These are phyloP conservation scores for Ctenodactylus gundi DNA, from an alignment of 2,113 vertebrate species.

Conservation along the genomic window DNA sequence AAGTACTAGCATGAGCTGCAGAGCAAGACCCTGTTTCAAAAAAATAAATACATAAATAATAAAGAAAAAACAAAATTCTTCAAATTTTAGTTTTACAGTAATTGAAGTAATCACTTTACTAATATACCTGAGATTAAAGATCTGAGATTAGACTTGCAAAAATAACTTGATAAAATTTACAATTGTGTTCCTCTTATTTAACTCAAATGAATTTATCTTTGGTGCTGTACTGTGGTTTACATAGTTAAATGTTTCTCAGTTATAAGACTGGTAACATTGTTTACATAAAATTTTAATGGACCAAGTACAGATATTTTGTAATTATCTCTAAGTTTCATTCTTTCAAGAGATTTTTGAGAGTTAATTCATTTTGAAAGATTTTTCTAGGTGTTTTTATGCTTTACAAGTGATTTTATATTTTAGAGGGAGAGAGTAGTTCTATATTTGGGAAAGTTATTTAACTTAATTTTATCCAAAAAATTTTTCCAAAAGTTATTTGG, in stretches of 20 bases:
- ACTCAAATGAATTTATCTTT: slow-evolving; percentile 44
- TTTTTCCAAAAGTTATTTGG: neutral
- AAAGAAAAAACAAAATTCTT: too few relatives aligned
- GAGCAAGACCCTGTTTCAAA: too few relatives aligned
- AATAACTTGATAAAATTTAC: slow-evolving; percentile 11
- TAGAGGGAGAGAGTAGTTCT: neutral
- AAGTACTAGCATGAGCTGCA: too few relatives aligned
- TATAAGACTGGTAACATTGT: neutral
- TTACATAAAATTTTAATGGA: slow-evolving; percentile 36
- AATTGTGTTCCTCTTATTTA: neutral
- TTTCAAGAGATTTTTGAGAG: slow-evolving; percentile 18
- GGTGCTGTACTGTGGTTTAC: neutral
- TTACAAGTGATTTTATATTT: neutral
- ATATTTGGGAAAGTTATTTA: neutral
- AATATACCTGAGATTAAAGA: neutral
- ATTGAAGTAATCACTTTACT: neutral
- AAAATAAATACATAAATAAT: too few relatives aligned
- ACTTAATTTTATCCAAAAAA: slow-evolving; percentile 40
- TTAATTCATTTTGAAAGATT: slow-evolving; percentile 49
- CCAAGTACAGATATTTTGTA: neutral
- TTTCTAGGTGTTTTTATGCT: slow-evolving; percentile 32
- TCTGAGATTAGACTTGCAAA: neutral
- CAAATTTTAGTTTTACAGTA: slow-evolving; percentile 34
- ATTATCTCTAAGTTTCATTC: neutral
- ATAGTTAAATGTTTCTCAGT: neutral